Evolutionary conservation across 2,113 vertebrate species (phyloP).

Genomic region (Rhineura floridana): DNA sequence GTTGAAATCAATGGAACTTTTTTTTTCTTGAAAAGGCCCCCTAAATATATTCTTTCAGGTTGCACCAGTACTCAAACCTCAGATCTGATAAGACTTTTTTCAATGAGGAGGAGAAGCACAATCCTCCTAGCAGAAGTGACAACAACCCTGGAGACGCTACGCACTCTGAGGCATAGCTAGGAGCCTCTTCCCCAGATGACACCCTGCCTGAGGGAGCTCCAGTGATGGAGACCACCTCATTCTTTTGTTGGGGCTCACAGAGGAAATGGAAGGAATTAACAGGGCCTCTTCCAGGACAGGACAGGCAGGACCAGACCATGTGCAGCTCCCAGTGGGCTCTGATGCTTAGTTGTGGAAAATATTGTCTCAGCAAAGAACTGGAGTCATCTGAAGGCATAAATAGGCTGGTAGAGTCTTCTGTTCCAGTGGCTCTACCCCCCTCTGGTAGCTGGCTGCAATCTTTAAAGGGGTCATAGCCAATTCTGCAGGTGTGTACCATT

Average conservation of each 20-base stretch:
- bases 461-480: no score
- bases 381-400: no score
- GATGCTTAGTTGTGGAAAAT: no score
- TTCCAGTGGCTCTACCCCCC: no score
- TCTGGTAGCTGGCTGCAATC: no score
- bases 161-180: neutral
- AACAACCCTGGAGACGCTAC: neutral
- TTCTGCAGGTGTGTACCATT: no score
- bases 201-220: neutral
- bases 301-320: no score
- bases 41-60: neutral
- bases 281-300: no score
- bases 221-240: neutral
- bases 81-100: neutral
- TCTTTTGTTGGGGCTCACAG: neutral
- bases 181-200: neutral
- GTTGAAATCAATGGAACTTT: neutral
- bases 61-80: neutral
- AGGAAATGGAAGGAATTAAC: no score
- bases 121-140: neutral
- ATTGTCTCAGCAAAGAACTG: no score
- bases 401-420: no score
- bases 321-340: no score
- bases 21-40: neutral
- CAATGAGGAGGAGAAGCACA: neutral